Conservation (phyloP, 2,888 invertebrate species). For the Trypoxylon attenuatum region DNA sequence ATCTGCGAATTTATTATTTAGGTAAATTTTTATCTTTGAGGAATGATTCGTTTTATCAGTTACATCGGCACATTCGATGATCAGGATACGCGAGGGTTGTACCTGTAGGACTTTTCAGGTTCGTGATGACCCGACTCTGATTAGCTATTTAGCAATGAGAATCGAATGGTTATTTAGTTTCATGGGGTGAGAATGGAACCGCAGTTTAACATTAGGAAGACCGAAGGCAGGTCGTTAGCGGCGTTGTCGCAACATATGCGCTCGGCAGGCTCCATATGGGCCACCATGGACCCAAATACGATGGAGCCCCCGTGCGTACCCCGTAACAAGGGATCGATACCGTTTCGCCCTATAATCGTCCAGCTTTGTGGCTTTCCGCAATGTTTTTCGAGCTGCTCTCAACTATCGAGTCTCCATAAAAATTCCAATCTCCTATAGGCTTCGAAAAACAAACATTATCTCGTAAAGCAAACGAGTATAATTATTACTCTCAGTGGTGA, state of each 20-base stretch:
- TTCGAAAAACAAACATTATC: too few relatives aligned
- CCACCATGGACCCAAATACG: conserved; percentile 63
- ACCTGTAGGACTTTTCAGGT: conserved; percentile 1
- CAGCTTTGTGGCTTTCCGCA: conserved; percentile 49
- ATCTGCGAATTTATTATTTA: too few relatives aligned
- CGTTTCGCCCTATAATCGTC: conserved; percentile 56
- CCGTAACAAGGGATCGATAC: conserved; percentile 60
- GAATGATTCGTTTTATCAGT: too few relatives aligned
- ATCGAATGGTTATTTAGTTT: conserved; percentile 71
- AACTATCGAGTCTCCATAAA: too few relatives aligned
- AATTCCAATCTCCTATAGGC: too few relatives aligned
- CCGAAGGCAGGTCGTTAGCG: conserved; percentile 73
- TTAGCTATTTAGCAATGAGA: conserved; percentile 68
- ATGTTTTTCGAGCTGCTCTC: conserved; percentile 28
- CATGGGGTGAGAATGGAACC: conserved; percentile 68
- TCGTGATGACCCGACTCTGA: conserved; percentile 49
- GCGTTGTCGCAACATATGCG: conserved; percentile 74
- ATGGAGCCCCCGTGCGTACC: conserved; percentile 53
- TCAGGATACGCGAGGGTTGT: neutral
- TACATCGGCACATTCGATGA: too few relatives aligned
- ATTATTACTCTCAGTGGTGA: too few relatives aligned
- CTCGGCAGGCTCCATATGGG: conserved; percentile 74
- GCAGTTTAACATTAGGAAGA: conserved; percentile 71
- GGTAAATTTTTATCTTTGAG: too few relatives aligned
- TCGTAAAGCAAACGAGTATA: too few relatives aligned